Evolutionary conservation across 2,797 vertebrate genomes (phyloP).

Genomic region (Podarcis siculus): DNA sequence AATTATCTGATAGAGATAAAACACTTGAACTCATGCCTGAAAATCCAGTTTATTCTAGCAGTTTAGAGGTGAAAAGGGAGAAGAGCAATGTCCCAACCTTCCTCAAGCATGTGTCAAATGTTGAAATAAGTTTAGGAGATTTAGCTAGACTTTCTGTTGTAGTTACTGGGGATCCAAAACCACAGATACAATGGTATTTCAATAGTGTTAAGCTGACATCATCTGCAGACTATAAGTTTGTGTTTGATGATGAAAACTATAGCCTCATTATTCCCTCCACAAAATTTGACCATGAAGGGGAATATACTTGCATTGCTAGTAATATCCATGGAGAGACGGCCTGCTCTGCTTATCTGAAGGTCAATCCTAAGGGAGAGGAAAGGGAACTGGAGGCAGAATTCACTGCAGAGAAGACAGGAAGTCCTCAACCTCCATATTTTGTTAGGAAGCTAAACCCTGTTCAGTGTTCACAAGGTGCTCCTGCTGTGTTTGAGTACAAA

Average conservation of each 20-base stretch:
- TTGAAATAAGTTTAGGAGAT: constrained; percentile 81
- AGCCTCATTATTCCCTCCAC: constrained; percentile 86
- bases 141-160: constrained; percentile 85
- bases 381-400: constrained; percentile 31
- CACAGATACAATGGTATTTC: constrained; percentile 90
- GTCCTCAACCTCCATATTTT: constrained; percentile 83
- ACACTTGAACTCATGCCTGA: constrained; percentile 95
- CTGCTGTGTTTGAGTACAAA: constrained; percentile 82
- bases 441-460: constrained; percentile 76
- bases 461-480: constrained; percentile 78
- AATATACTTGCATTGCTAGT: constrained; percentile 87
- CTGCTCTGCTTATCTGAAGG: constrained; percentile 85
- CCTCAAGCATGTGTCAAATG: constrained; percentile 80
- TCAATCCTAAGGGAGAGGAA: constrained; percentile 75
- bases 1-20: constrained; percentile 85
- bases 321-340: constrained; percentile 83
- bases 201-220: constrained; percentile 79
- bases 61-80: constrained; percentile 83
- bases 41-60: constrained; percentile 83
- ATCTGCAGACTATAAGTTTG: constrained; percentile 81
- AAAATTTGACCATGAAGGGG: constrained; percentile 85
- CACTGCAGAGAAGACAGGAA: constrained; percentile 30
- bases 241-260: constrained; percentile 85
- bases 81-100: constrained; percentile 83
- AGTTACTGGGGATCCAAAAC: constrained; percentile 85